Base-by-base conservation (phyloP, 2,797 vertebrate genomes). In the Oophaga sylvatica region DNA sequence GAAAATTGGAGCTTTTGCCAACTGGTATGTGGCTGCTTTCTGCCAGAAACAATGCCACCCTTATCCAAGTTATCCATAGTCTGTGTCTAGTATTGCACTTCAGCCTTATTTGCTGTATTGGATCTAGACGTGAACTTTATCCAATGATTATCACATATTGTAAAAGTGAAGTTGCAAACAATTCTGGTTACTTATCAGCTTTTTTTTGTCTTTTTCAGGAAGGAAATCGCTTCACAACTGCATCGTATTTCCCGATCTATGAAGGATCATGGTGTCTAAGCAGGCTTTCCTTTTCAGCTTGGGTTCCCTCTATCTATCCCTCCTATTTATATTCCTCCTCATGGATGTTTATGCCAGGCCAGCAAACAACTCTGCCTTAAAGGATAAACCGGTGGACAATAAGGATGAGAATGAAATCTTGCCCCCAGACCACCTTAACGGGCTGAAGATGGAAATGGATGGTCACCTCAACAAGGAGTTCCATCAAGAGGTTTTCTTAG, bases 381-480 rank as follows among this genome's bases (percentile, higher is more conserved):
- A 96, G 89, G 97, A 97, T 0, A 97, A 96, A 80, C 35, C 75
- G 0, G 86, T 91, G 0, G 91, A 83, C 62, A 89, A 48, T 80
- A 96, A 94, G 81, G 97, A 98, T 0, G 97, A 97, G 29, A 97
- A 96, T 0, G 98, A 99, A 92, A 97, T 99, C 71, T 91, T 99
- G 56, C 98, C 98, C 9, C 97, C 96, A 0, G 97, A 99, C 85
- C 98, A 99, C 92, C 92, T 99, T 91, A 99, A 98, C 0, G 98
- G 97, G 0, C 90, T 99, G 83, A 99, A 98, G 89, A 90, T 99
- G 95, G 98, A 99, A 92, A 95, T 96, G 96, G 98, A 99, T 0
- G 98, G 98, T 0, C 97, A 98, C 79, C 96, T 99, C 4, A 99
- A 99, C 92, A 97, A 95, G 89, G 98, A 97, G 59, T 99, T 99